Percentiles rank a stretch among this genome's conserved stretches.
phyloP scores from a whole-genome alignment of 2,888 invertebrate species.

The Fragum whitleyi region DNA sequence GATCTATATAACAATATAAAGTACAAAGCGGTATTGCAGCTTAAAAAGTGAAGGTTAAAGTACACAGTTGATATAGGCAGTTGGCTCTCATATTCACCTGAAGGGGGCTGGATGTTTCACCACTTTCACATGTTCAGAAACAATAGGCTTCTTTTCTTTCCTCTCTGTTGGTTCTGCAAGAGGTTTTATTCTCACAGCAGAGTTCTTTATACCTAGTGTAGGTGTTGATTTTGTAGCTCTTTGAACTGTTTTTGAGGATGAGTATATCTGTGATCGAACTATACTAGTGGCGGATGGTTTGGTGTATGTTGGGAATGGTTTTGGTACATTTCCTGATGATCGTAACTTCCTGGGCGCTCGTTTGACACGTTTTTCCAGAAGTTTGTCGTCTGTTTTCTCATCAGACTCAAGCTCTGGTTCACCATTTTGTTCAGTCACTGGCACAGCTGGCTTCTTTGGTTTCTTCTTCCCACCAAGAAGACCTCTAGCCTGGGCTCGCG shows the following conservation, averaged over 20 bases:
- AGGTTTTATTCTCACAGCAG: constrained; percentile 52
- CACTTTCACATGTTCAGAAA: constrained; percentile 75
- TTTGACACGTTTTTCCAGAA: constrained; percentile 66
- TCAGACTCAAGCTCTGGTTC: constrained; percentile 52
- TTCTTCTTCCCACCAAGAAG: constrained; percentile 71
- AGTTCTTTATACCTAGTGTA: constrained; percentile 53
- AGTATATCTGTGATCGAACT: constrained; percentile 59
- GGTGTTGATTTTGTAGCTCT: constrained; percentile 62
- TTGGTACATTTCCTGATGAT: constrained; percentile 49
- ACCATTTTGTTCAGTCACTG: constrained; percentile 53
- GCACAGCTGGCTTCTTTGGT: constrained; percentile 38
- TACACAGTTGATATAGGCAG: constrained; percentile 4
- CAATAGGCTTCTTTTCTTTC: constrained; percentile 57
- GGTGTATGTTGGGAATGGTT: constrained; percentile 45
- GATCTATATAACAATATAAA: too few relatives aligned
- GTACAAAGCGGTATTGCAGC: constrained; percentile 20
- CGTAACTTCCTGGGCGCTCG: constrained; percentile 66
- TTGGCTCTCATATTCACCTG: constrained; percentile 73
- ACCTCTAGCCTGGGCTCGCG: constrained; percentile 77
- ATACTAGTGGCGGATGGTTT: constrained; percentile 59
- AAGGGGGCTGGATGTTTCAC: constrained; percentile 81
- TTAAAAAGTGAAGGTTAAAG: constrained; percentile 19
- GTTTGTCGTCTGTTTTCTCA: constrained; percentile 57
- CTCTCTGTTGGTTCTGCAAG: constrained; percentile 46
- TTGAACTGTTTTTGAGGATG: constrained; percentile 25